Conservation (phyloP, 1,140 invertebrate species). For the Sinella curviseta region DNA sequence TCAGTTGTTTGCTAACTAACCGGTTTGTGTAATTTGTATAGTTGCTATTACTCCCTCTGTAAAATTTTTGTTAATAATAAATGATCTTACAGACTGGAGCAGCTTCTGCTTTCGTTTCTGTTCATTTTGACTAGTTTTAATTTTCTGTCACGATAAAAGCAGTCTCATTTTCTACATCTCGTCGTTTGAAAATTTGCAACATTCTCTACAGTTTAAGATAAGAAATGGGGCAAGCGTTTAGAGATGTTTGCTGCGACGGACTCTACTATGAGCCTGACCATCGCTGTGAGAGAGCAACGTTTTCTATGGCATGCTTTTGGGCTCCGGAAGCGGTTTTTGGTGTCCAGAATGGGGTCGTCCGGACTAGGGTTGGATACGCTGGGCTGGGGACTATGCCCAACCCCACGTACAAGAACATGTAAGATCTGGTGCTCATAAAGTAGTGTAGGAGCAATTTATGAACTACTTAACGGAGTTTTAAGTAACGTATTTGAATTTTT, state of each 20-base stretch:
- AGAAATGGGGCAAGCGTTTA: not conserved
- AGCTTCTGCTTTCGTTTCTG: too few species aligned
- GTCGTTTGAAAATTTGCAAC: not conserved
- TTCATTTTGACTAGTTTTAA: too few species aligned
- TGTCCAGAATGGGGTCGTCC: conserved; percentile 75
- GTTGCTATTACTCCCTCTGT: too few species aligned
- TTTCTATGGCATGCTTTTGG: conserved; percentile 97
- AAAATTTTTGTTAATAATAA: too few species aligned
- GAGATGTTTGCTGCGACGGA: conserved; percentile 47
- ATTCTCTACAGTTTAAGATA: not conserved
- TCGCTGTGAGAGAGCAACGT: conserved; percentile 69
- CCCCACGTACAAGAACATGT: conserved; percentile 42
- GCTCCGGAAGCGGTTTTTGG: conserved; percentile 90
- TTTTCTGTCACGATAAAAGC: too few species aligned
- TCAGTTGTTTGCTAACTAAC: too few species aligned
- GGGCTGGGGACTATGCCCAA: conserved; percentile 42
- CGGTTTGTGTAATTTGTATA: too few species aligned
- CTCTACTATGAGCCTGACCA: conserved; percentile 54
- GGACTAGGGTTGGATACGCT: conserved; percentile 65
- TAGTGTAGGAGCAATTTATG: not conserved
- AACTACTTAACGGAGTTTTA: not conserved
- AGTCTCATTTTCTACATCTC: too few species aligned
- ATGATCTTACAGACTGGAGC: too few species aligned
- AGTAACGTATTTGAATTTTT: not conserved
- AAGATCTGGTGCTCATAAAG: not conserved